Base-by-base conservation (phyloP, 2,113 vertebrate genomes). In the Gambusia affinis region DNA sequence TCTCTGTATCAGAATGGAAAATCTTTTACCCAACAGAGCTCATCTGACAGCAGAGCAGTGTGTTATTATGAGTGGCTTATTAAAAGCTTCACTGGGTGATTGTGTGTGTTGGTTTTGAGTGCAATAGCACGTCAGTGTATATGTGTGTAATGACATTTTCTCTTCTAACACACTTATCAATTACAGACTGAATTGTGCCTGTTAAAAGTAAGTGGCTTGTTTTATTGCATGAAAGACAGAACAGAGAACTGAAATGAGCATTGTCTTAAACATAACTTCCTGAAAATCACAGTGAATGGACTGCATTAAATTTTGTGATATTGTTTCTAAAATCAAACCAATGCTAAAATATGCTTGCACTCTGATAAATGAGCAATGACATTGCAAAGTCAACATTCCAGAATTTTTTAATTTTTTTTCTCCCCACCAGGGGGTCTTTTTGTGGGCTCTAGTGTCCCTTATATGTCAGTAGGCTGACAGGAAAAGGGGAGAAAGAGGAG, bases 51-150 rank as follows among this genome's bases (percentile, higher is more conserved):
- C 75, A 81, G 87, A 81, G 60, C 79, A 66, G 75, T 57, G 66
- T 76, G 85, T 88, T 74, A 85, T 89, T 89, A 88, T 75, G 80
- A 66, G 82, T 84, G 82, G 85, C 68, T 88, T 86, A 90, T 87
- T 89, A 87, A 82, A 72, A 72, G 64, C 70, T 83, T 73, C 70
- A 33, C 65, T 28, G 14, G 17, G 15, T 68, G 80, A 63, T 75
- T 82, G 67, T 84, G 64, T 73, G 37, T 80, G 73, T n/a, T 75
- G 70, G 73, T 31, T 72, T 60, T 77, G n/a, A 76, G 33, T 22
- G 44, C 30, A 51, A 67, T 68, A 75, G 47, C 64, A 30, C 63
- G 30, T 65, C 51, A 78, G 64, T 51, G 63, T 57, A 69, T 72
- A 27, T 60, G 66, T 31, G 35, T 80, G 70, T 70, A 63, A 64